phyloP scores from a whole-genome alignment of 2,888 invertebrate genomes.

The Hyposoter dolosus region DNA sequence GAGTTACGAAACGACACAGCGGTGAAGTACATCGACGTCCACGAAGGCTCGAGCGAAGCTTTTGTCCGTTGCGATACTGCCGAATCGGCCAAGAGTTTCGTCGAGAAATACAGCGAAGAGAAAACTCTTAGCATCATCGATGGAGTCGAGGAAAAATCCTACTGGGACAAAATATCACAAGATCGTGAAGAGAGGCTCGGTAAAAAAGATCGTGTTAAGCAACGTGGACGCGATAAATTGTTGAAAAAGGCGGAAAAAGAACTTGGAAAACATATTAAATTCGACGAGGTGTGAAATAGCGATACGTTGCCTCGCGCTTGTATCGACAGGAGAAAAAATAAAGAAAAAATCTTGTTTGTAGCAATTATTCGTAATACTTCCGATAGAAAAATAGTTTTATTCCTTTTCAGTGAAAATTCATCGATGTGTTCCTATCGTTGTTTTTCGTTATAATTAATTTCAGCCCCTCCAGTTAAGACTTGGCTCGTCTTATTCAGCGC shows the following conservation, averaged over 20 bases:
- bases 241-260: slow-evolving; percentile 88
- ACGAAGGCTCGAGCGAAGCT: slow-evolving; percentile 89
- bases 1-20: slow-evolving; percentile 87
- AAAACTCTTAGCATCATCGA: slow-evolving; percentile 82
- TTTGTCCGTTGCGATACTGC: slow-evolving; percentile 88
- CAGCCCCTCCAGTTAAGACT: background rate
- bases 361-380: slow-evolving; percentile 67
- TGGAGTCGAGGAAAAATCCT: slow-evolving; percentile 90
- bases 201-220: slow-evolving; percentile 85
- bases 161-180: slow-evolving; percentile 92
- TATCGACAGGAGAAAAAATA: slow-evolving; percentile 8
- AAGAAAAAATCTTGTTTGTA: slow-evolving; percentile 15
- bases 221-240: slow-evolving; percentile 87
- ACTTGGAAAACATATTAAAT: slow-evolving; percentile 90
- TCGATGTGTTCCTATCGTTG: slow-evolving; percentile 1
- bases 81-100: slow-evolving; percentile 85
- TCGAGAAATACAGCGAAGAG: slow-evolving; percentile 79
- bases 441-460: slow-evolving; percentile 11
- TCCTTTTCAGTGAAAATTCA: background rate
- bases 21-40: slow-evolving; percentile 93
- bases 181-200: slow-evolving; percentile 87
- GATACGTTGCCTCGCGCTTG: background rate
- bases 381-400: slow-evolving; percentile 63
- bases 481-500: slow-evolving; percentile 10
- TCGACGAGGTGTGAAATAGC: slow-evolving; percentile 86